Evolutionary conservation across 2,888 invertebrate genomes (phyloP), one percentile per base, ranked within the genome.

Genomic region (Polydrusus pterygomalis): DNA sequence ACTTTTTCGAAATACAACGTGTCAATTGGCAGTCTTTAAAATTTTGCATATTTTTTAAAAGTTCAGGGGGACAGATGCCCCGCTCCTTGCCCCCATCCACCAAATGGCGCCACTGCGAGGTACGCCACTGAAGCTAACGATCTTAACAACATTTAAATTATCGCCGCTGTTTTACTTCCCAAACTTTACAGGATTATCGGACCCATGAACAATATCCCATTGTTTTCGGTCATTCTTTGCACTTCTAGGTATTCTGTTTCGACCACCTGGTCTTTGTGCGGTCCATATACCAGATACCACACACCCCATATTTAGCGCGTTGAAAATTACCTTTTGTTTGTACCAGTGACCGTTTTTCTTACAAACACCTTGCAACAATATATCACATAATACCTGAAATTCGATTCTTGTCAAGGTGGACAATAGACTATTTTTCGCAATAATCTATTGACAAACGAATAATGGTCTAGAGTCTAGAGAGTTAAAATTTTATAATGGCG

Each of bases 241-340:
- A 64, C 8, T 76, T 76, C 76, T 71, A 63, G 71, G 76, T 71
- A 76, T 72, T 68, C 51, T 67, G 58, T 71, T 60, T 62, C 43
- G 76, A 69, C 76, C 76, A 76, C 76, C 76, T 76, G 76, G 76
- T 63, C 71, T 64, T 45, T 58, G 30, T 54, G 54, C 30, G 75
- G 67, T 68, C 70, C 40, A 54, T 38, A 69, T 54, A 60, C 58
- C 58, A 60, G 13, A 67, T 51, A 63, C 56, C 47, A 65, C 40
- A 47, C 75, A 71, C 76, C 76, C 76, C 76, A 72, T 76, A 76
- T 76, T 72, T 76, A 76, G 72, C 72, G 76, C 76, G 76, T 76
- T 68, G 76, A 76, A 76, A 76, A 76, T 71, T 17, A 65, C 63
- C 72, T 68, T 68, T 76, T 76, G 72, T 76, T 76, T 76, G 76